Evolutionary conservation across 2,113 vertebrate genomes (phyloP).

Genomic region (Nerophis ophidion): DNA sequence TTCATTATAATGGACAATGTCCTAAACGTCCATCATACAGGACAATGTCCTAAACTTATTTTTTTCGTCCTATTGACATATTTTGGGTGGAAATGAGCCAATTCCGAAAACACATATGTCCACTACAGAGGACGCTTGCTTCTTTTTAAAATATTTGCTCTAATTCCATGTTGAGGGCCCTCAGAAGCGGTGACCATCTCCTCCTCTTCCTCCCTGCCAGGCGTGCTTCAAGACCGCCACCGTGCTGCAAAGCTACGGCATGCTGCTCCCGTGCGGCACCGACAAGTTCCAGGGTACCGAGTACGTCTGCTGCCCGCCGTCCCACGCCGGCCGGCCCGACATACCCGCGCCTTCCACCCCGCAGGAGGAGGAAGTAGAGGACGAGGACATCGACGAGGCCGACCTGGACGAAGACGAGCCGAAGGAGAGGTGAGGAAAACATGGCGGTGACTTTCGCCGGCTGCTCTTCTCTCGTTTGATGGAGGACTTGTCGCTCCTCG

Average conservation of each 20-base stretch:
- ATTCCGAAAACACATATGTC: too few species aligned
- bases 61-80: too few species aligned
- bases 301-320: constrained; percentile 89
- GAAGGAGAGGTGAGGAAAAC: constrained; percentile 37
- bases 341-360: constrained; percentile 58
- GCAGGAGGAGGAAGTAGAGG: constrained; percentile 67
- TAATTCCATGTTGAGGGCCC: too few species aligned
- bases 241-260: constrained; percentile 88
- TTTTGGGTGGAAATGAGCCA: too few species aligned
- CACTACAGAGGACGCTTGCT: too few species aligned
- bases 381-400: constrained; percentile 50
- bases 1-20: too few species aligned
- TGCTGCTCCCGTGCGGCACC: constrained; percentile 90
- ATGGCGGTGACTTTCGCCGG: constrained; percentile 6
- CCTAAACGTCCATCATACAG: too few species aligned
- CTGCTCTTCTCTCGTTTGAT: constrained; percentile 41
- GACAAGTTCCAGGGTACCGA: constrained; percentile 91
- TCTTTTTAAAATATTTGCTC: too few species aligned
- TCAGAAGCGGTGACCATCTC: neutral
- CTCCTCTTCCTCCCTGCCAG: constrained; percentile 49
- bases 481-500: constrained; percentile 36
- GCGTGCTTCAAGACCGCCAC: constrained; percentile 83
- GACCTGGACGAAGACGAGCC: constrained; percentile 36
- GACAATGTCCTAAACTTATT: too few species aligned
- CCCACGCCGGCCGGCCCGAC: constrained; percentile 64